phyloP scores from a whole-genome alignment of 2,113 vertebrate genomes.

The Phyllopteryx taeniolatus region DNA sequence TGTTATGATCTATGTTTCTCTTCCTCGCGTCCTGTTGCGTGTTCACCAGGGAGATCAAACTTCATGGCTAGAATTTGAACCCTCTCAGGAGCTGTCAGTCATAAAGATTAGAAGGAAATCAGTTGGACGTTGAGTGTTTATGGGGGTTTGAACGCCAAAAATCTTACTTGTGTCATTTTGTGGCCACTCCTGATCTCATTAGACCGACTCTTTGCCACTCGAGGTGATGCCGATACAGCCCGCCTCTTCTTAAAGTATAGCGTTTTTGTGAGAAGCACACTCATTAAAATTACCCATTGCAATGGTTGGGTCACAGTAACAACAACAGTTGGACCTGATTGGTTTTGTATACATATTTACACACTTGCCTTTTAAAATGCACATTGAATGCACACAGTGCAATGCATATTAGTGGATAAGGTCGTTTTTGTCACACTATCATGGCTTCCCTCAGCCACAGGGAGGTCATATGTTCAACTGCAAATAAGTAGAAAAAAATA shows the following conservation, averaged over 20 bases:
- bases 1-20: not conserved
- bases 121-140: not conserved
- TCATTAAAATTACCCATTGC: slow-evolving; percentile 65
- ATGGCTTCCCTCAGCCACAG: not conserved
- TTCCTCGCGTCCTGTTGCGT: not conserved
- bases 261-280: slow-evolving; percentile 61
- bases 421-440: not conserved
- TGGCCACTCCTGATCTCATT: slow-evolving; percentile 41
- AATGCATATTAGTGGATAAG: not conserved
- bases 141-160: not conserved
- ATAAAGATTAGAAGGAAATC: slow-evolving; percentile 6
- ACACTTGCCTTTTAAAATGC: not conserved
- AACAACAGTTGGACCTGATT: not conserved
- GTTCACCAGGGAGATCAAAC: not conserved
- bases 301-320: not conserved
- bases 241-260: slow-evolving; percentile 43
- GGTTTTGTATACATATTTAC: not conserved
- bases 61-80: not conserved
- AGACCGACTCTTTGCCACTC: slow-evolving; percentile 42
- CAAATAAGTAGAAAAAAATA: not conserved
- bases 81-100: not conserved
- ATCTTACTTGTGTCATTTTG: not conserved
- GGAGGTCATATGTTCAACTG: not conserved
- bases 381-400: not conserved
- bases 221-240: slow-evolving; percentile 48